phyloP scores from a whole-genome alignment of 2,113 vertebrate species.

The Turnix velox region DNA sequence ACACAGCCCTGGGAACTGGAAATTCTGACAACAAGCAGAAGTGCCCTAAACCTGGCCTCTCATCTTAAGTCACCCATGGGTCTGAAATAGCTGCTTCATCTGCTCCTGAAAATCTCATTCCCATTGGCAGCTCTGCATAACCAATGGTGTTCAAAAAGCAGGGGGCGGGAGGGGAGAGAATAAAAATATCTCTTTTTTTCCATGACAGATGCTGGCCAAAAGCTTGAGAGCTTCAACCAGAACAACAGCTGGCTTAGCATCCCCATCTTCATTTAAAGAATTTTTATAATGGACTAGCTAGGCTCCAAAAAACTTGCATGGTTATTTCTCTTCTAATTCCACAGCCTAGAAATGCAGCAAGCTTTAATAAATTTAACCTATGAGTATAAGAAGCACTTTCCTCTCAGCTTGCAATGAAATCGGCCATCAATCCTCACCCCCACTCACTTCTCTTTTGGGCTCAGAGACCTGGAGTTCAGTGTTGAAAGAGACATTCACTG shows the following conservation, averaged over 20 bases:
- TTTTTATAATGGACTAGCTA: not conserved
- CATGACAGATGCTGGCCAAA: not conserved
- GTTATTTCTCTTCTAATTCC: not conserved
- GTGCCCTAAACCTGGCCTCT: not conserved
- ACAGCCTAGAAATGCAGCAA: not conserved
- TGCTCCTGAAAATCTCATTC: not conserved
- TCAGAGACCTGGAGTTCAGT: not conserved
- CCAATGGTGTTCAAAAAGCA: not conserved
- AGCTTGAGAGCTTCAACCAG: not conserved
- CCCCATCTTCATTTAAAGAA: not conserved
- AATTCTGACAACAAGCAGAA: not conserved
- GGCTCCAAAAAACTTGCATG: not conserved
- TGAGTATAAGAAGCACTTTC: not conserved
- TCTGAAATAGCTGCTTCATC: not conserved
- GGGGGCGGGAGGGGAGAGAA: not conserved
- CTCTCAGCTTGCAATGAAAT: not conserved
- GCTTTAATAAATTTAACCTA: not conserved
- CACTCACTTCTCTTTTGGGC: not conserved
- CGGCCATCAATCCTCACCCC: not conserved
- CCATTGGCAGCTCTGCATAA: not conserved
- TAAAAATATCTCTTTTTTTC: not conserved
- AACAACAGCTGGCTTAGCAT: not conserved
- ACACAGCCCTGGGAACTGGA: not conserved
- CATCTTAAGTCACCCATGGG: rapidly evolving
- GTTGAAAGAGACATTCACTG: not conserved